Evolutionary conservation across 2,888 invertebrate genomes (phyloP).

Genomic region (Drosophila ochracea): DNA sequence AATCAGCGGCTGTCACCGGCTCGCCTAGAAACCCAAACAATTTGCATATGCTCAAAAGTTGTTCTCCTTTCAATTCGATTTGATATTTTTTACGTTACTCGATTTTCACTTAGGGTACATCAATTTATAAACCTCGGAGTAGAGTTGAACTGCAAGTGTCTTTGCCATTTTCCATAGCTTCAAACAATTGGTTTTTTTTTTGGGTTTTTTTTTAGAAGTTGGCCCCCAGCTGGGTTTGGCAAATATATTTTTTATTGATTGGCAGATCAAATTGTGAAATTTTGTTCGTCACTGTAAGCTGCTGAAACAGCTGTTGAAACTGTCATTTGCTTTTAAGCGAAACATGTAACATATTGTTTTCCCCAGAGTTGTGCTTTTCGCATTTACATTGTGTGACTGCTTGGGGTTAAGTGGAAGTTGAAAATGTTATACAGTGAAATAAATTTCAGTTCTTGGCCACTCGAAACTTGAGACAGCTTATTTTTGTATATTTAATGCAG

Average conservation of each 20-base stretch:
- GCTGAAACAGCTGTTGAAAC: constrained; percentile 25
- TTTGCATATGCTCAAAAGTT: constrained; percentile 44
- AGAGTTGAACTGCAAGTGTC: constrained; percentile 9
- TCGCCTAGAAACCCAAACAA: constrained; percentile 10
- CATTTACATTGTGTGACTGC: constrained; percentile 13
- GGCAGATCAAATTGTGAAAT: constrained; percentile 19
- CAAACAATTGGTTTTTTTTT: constrained; percentile 27
- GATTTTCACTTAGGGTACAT: constrained; percentile 3
- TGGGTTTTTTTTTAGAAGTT: neutral
- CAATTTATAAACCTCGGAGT: constrained; percentile 21
- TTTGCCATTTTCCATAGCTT: constrained; percentile 32
- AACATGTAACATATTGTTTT: constrained; percentile 26
- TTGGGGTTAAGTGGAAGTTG: neutral
- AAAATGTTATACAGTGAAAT: constrained; percentile 14
- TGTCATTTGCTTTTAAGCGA: constrained; percentile 25
- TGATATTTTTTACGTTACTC: constrained; percentile 24
- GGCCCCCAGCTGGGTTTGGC: constrained; percentile 21
- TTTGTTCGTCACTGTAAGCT: neutral
- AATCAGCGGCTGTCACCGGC: neutral
- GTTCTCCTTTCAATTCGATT: constrained; percentile 12
- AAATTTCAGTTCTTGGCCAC: constrained; percentile 2
- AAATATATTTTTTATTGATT: constrained; percentile 61
- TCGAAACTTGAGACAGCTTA: neutral
- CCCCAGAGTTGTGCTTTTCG: constrained; percentile 1
- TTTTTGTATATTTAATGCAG: neutral